A percentile compares a stretch with the other conserved stretches of the same genome.
Conservation (phyloP, 2,888 invertebrate species). For the Cephalotes varians region DNA sequence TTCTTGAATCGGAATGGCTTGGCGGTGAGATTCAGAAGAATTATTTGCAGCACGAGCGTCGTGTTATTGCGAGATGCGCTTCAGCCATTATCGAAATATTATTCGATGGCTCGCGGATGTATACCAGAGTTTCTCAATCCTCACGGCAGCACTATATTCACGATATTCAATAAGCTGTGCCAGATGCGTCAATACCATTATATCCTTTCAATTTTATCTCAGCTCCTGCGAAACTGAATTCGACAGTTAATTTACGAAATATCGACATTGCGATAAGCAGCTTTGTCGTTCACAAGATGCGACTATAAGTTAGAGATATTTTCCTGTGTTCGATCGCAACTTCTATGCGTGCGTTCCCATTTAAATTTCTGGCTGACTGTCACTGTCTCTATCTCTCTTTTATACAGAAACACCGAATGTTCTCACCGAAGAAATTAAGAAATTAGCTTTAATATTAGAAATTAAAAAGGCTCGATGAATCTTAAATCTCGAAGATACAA, state of each 20-base stretch:
- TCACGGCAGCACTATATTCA: not conserved
- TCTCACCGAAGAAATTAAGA: not conserved
- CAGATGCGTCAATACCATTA: constrained; percentile 37
- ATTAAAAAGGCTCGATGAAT: not conserved
- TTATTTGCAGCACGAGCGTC: not conserved
- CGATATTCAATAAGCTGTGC: constrained; percentile 37
- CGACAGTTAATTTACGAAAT: constrained; percentile 48
- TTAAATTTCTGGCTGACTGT: constrained; percentile 2
- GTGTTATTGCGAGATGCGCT: constrained; percentile 9
- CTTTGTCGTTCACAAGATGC: constrained; percentile 17
- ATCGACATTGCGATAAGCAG: constrained; percentile 33
- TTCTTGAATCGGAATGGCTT: not conserved
- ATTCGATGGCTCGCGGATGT: constrained; percentile 33
- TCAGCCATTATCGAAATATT: constrained; percentile 39
- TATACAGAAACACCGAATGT: not conserved
- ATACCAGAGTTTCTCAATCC: constrained; percentile 16
- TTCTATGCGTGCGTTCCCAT: constrained; percentile 10
- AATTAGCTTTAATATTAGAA: constrained; percentile 10
- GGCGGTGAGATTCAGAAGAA: not conserved
- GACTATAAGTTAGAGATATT: constrained; percentile 21
- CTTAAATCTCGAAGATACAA: not conserved
- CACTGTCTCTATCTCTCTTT: not conserved
- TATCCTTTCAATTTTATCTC: constrained; percentile 44
- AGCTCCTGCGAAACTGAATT: constrained; percentile 33
- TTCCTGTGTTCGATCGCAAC: not conserved